A percentile compares a stretch with the other conserved stretches of the same genome.
phyloP scores from a whole-genome alignment of 2,113 vertebrate genomes.

The Cottus gobio region DNA sequence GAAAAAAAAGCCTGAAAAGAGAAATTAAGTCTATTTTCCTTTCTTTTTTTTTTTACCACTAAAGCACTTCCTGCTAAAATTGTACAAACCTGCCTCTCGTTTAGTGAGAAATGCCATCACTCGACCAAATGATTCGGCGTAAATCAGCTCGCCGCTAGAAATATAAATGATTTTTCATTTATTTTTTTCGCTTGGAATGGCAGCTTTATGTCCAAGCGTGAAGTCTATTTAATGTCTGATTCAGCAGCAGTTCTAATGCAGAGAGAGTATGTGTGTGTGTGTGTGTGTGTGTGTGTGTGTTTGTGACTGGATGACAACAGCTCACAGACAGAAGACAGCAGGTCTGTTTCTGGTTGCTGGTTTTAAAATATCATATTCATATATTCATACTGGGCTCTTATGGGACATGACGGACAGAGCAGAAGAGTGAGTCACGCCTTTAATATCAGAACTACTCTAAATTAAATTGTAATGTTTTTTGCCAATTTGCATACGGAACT shows the following conservation, averaged over 20 bases:
- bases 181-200: constrained; percentile 52
- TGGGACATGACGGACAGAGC: background rate
- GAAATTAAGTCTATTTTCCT: too few relatives aligned
- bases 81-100: constrained; percentile 55
- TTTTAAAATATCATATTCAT: constrained; percentile 10
- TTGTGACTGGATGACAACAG: constrained; percentile 12
- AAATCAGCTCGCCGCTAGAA: constrained; percentile 57
- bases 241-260: constrained; percentile 42
- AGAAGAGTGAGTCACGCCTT: background rate
- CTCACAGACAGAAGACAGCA: constrained; percentile 1
- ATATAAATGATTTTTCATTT: constrained; percentile 64
- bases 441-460: background rate
- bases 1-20: background rate
- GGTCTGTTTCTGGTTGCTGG: background rate
- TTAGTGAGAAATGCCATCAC: constrained; percentile 51
- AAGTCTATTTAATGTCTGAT: constrained; percentile 53
- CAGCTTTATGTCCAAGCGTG: constrained; percentile 53
- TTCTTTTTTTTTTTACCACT: background rate
- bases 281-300: constrained; percentile 10
- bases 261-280: constrained; percentile 1
- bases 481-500: background rate
- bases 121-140: constrained; percentile 50
- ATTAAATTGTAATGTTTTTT: background rate
- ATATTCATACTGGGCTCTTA: background rate
- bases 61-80: constrained; percentile 25